A percentile compares a stretch with the other conserved stretches of the same genome.
phyloP scores from a whole-genome alignment of 2,797 vertebrate species.

The Cyclopterus lumpus region DNA sequence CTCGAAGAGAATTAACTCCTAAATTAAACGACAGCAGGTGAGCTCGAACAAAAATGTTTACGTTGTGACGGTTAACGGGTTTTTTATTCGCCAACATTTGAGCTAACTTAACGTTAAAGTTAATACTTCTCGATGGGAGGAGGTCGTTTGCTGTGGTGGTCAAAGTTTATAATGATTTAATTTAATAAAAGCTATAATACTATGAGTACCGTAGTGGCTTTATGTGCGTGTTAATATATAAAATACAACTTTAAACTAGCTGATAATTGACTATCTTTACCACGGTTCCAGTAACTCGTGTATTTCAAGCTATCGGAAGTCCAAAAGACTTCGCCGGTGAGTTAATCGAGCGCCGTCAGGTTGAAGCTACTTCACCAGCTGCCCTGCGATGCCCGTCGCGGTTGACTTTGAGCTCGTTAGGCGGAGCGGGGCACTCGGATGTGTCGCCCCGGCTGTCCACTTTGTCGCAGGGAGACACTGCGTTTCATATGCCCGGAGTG shows the following conservation, averaged over 20 bases:
- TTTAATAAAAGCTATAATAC: not conserved
- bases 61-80: conserved; percentile 32
- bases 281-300: conserved; percentile 1
- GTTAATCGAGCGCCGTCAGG: too few relatives aligned
- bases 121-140: conserved; percentile 42
- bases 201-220: too few relatives aligned
- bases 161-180: not conserved
- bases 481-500: conserved; percentile 19
- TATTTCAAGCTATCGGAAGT: conserved; percentile 19
- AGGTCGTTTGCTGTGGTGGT: not conserved
- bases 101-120: conserved; percentile 69
- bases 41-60: not conserved
- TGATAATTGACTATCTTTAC: not conserved
- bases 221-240: rapidly evolving
- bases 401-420: too few relatives aligned
- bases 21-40: conserved; percentile 43
- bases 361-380: too few relatives aligned
- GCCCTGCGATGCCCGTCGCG: too few relatives aligned
- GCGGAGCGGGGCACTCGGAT: too few relatives aligned
- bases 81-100: conserved; percentile 64
- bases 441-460: too few relatives aligned
- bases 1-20: not conserved
- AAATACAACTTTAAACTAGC: not conserved
- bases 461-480: too few relatives aligned
- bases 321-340: not conserved